Evolutionary conservation across 2,797 vertebrate species (phyloP).

Genomic region (Odontamblyopus rebecca): DNA sequence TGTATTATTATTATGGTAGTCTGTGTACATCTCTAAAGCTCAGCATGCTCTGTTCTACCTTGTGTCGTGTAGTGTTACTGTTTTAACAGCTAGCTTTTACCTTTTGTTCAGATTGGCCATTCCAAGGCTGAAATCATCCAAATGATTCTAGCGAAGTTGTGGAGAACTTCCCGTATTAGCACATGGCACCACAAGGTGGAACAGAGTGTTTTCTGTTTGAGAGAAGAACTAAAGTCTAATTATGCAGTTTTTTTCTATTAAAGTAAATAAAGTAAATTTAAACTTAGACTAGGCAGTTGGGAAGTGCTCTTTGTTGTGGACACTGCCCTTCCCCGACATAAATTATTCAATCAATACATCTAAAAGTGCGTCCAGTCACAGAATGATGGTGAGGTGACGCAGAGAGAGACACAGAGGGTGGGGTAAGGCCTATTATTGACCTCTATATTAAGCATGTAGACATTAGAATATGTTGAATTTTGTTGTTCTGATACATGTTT

Average conservation of each 20-base stretch:
- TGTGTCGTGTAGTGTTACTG: too few species aligned
- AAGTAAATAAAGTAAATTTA: background rate
- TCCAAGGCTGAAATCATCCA: too few species aligned
- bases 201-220: too few species aligned
- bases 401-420: background rate
- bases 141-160: too few species aligned
- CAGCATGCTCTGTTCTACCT: too few species aligned
- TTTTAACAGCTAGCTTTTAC: too few species aligned
- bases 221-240: too few species aligned
- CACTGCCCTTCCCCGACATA: conserved; percentile 56
- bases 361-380: conserved; percentile 48
- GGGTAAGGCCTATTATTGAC: conserved; percentile 15
- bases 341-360: conserved; percentile 71
- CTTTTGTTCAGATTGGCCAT: too few species aligned
- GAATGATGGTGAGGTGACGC: conserved; percentile 23
- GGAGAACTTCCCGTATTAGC: too few species aligned
- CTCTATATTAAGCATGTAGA: conserved; percentile 18
- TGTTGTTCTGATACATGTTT: background rate
- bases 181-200: too few species aligned
- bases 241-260: background rate
- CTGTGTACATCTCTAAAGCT: too few species aligned
- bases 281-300: background rate
- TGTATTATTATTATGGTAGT: too few species aligned
- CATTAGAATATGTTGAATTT: background rate
- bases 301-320: background rate